Base-by-base conservation (phyloP, 2,113 vertebrate species). In the Sander vitreus region DNA sequence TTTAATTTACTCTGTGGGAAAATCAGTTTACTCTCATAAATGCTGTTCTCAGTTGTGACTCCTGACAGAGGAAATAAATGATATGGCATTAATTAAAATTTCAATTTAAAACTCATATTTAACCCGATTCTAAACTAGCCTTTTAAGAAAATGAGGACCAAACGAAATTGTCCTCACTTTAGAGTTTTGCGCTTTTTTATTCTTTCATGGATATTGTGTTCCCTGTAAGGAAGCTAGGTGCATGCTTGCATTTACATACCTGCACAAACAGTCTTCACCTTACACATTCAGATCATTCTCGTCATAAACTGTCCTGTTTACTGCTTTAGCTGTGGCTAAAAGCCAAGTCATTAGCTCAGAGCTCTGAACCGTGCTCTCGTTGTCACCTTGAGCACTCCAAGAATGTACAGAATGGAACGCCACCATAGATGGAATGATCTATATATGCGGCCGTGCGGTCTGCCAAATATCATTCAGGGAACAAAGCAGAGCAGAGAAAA, bases 381-480 rank as follows among this genome's bases (percentile, higher is more conserved):
- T 80, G 67, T 55, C 74, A 88, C 74, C 67, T 72, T 62, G 55
- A 67, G 58, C 23, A 0, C 25, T 57, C 11, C n/a, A 53, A 81
- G 78, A 91, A 93, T 86, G 85, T 66, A 39, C 48, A 64, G 84
- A 86, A 80, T 90, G 84, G 75, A 76, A 62, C 36, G 6, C n/a
- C 16, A 66, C 23, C 51, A 25, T 14, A 21, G 5, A 25, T 55
- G 73, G 79, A 77, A 83, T 70, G 77, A 86, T 69, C 39, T 51
- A 47, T 16, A 65, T 16, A 47, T 6, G 48, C 2, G 4, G 36
- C 25, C 19, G 6, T 16, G 23, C 8, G 2, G 25, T 47, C 53
- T 58, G 43, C 6, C 14, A 53, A 78, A 18, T 59, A 71, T 55
- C 48, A 74, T 55, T 16, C 48, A 53, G 64, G 12, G 79, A 82